Conservation (phyloP, 2,113 vertebrate species). For the Chloropsis cyanopogon region DNA sequence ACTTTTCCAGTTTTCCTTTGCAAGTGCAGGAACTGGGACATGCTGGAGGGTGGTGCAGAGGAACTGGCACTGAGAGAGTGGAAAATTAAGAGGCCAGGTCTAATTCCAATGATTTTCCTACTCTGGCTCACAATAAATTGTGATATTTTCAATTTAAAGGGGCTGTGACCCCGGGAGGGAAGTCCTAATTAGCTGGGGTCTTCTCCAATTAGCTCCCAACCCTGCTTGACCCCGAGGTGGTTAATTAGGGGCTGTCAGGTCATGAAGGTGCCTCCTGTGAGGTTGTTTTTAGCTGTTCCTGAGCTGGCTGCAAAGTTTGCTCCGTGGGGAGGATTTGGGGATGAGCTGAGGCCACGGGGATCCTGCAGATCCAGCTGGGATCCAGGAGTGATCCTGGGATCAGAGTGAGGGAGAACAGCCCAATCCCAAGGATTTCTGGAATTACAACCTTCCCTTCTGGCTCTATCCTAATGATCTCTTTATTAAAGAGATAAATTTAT, state of each 20-base stretch:
- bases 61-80: background rate
- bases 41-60: background rate
- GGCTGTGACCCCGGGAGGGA: background rate
- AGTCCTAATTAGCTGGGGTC: background rate
- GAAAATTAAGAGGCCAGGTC: background rate
- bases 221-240: background rate
- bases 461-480: rapidly evolving
- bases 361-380: background rate
- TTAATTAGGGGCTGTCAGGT: background rate
- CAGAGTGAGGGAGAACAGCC: rapidly evolving
- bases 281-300: background rate
- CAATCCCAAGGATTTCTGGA: background rate
- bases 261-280: background rate
- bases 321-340: background rate
- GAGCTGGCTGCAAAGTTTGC: background rate
- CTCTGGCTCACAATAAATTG: background rate
- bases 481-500: no score
- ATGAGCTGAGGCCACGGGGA: background rate
- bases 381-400: background rate
- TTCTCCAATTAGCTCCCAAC: background rate
- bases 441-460: background rate
- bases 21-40: background rate
- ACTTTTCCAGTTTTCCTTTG: background rate
- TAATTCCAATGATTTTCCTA: background rate
- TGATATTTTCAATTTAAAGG: background rate